Evolutionary conservation across 2,888 invertebrate genomes (phyloP).

Genomic region (Lasioglossum villosulum): DNA sequence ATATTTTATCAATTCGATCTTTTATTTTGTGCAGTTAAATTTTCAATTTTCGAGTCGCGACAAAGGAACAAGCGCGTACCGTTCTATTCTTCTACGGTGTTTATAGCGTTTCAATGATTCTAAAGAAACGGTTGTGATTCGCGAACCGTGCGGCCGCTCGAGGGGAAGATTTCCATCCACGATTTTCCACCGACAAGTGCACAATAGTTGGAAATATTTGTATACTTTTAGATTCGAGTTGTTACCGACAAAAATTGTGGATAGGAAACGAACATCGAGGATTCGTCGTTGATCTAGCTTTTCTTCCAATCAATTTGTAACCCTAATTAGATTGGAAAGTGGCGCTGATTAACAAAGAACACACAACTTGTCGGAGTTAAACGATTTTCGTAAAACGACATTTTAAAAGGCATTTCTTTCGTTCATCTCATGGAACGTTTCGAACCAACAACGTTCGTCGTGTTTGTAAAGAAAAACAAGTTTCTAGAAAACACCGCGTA

Average conservation of each 20-base stretch:
- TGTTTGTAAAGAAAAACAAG: not conserved
- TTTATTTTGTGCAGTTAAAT: not conserved
- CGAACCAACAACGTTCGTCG: not conserved
- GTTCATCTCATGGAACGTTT: not conserved
- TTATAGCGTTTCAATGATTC: not conserved
- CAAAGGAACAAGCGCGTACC: not conserved
- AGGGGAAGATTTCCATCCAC: conserved; percentile 27
- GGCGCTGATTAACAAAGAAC: conserved; percentile 48
- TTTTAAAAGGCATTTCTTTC: conserved; percentile 11
- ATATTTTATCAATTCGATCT: not conserved
- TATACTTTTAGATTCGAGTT: conserved; percentile 40
- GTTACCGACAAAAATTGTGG: conserved; percentile 24
- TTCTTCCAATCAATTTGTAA: conserved; percentile 39
- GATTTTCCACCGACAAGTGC: conserved; percentile 34
- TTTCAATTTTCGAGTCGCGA: not conserved
- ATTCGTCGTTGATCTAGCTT: conserved; percentile 33
- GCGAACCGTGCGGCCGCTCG: conserved; percentile 10
- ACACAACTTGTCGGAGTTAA: not conserved
- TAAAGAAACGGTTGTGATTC: not conserved
- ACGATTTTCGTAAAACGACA: not conserved
- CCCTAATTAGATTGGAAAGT: conserved; percentile 51
- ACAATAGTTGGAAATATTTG: conserved; percentile 40
- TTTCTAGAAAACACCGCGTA: not conserved
- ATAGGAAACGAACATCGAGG: not conserved
- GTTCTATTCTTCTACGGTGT: not conserved